Base-by-base conservation (phyloP, 1,140 invertebrate species). In the Thrips palmi region DNA sequence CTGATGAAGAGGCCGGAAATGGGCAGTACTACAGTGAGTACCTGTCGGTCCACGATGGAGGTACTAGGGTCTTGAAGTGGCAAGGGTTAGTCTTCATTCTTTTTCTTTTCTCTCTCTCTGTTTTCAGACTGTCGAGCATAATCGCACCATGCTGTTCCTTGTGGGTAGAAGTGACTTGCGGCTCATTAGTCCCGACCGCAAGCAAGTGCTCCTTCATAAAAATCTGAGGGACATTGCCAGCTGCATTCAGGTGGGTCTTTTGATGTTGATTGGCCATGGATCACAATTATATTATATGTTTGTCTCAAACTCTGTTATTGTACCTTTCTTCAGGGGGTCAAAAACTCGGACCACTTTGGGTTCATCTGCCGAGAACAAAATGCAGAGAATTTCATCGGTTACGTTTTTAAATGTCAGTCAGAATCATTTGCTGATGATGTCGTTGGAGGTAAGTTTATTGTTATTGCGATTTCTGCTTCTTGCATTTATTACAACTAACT, bases 341-440 rank as follows among this genome's bases (percentile, higher is more conserved):
- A 68, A 41, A 71, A 78, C 48, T 60, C 68, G 17, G 86, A 92
- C 41, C 82, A 93, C 51, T 94, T 94, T 59, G 88, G 89, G 1
- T 89, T 97, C 49, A 88, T 93, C 25, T 87, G 82, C 44, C 64
- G 75, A 14, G 86, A 92, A 52, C 53, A 64, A 0, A 63, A 64
- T 14, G 59, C 64, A 12, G 70, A 74, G 30, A 61, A 56, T 24
- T 88, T 80, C 51, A 74, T 84, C 8, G 84, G 81, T 15, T 89
- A 87, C 51, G 71, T 93, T 18, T 88, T 93, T 55, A 83, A 83
- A 52, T 93, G 89, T 54, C 78, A 92, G 56, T 83, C 79, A 11
- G 72, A 74, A 45, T 71, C 74, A 0, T 71, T 88, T 1, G 77
- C 79, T 30, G 68, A 67, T 43, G 83, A 87, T 55, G 70, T 86